A percentile compares a stretch with the other conserved stretches of the same genome.
Conservation (phyloP, 2,113 vertebrate genomes). For the Empidonax alnorum region DNA sequence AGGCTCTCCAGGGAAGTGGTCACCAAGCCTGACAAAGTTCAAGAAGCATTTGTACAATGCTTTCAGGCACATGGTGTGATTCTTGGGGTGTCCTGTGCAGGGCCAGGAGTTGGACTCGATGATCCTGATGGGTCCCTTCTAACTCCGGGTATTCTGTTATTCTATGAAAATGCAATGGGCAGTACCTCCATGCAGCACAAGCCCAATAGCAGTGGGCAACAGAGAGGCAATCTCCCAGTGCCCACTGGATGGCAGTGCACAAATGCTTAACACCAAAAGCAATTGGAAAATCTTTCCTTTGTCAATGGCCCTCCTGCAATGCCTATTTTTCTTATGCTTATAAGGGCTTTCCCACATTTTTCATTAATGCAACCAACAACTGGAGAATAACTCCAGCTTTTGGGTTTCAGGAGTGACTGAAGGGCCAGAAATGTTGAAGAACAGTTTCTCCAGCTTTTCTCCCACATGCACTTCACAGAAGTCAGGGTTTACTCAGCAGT, state of each 20-base stretch:
- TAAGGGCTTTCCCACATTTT: neutral
- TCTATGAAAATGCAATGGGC: neutral
- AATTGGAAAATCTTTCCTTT: neutral
- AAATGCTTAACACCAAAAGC: neutral
- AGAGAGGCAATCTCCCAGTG: neutral
- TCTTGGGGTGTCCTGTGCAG: neutral
- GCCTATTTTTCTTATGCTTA: neutral
- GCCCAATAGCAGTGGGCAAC: neutral
- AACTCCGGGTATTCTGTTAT: neutral
- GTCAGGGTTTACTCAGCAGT: neutral
- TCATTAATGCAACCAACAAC: neutral
- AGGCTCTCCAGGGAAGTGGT: neutral
- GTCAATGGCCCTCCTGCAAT: neutral
- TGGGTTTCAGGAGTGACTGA: neutral
- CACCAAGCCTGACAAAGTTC: neutral
- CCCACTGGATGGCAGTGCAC: conserved; percentile 50
- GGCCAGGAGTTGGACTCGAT: neutral
- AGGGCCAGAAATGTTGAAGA: neutral
- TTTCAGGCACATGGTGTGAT: neutral
- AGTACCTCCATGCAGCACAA: neutral
- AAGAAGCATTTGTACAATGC: neutral
- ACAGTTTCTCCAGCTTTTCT: neutral
- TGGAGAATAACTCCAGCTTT: neutral
- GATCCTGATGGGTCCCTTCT: neutral
- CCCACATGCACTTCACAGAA: neutral